phyloP scores from a whole-genome alignment of 30 jellyfish, hydroid and myxozoan genomes.

The Haliclystus octoradiatus region DNA sequence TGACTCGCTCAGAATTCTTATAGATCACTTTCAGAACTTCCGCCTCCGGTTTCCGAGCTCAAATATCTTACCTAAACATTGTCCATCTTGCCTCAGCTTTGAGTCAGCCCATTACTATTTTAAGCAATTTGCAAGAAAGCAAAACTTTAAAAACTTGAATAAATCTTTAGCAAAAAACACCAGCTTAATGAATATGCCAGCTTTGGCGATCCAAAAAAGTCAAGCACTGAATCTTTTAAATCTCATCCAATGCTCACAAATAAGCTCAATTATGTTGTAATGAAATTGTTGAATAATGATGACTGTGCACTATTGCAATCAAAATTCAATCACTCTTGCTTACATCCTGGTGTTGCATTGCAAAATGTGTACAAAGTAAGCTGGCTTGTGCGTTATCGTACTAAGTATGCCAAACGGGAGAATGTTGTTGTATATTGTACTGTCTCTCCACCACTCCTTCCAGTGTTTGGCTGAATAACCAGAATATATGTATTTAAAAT shows the following conservation, averaged over 20 bases:
- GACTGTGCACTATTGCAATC: no score
- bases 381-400: slow-evolving; percentile 7
- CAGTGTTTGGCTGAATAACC: slow-evolving; percentile 17
- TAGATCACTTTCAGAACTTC: slow-evolving; percentile 12
- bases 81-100: slow-evolving; percentile 9
- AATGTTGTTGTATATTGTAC: neutral
- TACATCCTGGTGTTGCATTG: no score
- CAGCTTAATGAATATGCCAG: no score
- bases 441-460: slow-evolving; percentile 3
- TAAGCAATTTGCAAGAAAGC: slow-evolving; percentile 8
- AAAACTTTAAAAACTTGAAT: slow-evolving; percentile 4
- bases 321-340: no score
- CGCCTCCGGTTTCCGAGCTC: slow-evolving; percentile 9
- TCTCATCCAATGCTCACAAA: slow-evolving; percentile 25
- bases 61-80: slow-evolving; percentile 27
- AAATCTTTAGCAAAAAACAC: neutral
- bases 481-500: slow-evolving; percentile 8
- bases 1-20: neutral
- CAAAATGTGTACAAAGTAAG: neutral
- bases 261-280: slow-evolving; percentile 15
- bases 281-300: slow-evolving; percentile 1
- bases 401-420: neutral
- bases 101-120: slow-evolving; percentile 11
- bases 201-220: no score
- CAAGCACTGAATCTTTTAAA: no score